These are phyloP conservation scores for Xestia c-nigrum DNA, from an alignment of 2,888 invertebrate genomes.

Conservation along the genomic window DNA sequence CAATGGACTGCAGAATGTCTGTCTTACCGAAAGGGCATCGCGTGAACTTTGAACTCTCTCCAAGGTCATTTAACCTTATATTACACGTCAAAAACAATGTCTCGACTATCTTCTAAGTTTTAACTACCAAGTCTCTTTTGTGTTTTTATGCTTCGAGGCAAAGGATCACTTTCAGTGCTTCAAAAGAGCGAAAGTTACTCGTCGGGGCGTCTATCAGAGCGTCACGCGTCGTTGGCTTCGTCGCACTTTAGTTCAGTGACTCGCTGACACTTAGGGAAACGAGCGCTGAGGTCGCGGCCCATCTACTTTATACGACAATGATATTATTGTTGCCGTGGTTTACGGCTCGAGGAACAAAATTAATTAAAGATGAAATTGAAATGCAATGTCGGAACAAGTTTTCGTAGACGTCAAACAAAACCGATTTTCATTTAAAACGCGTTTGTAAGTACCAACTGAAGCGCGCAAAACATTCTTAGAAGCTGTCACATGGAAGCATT, in stretches of 20 bases:
- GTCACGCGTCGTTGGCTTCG: slow-evolving; percentile 81
- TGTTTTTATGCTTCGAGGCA: slow-evolving; percentile 40
- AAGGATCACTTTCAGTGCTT: slow-evolving; percentile 58
- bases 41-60: slow-evolving; percentile 52
- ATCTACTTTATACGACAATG: slow-evolving; percentile 68
- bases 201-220: slow-evolving; percentile 73
- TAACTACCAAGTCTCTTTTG: slow-evolving; percentile 50
- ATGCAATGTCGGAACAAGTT: slow-evolving; percentile 25
- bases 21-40: slow-evolving; percentile 62
- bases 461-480: slow-evolving; percentile 29
- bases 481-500: slow-evolving; percentile 45
- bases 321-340: slow-evolving; percentile 57
- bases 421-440: slow-evolving; percentile 26
- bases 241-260: slow-evolving; percentile 74
- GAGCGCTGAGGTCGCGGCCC: slow-evolving; percentile 58
- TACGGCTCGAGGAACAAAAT: slow-evolving; percentile 44
- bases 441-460: slow-evolving; percentile 10
- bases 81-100: slow-evolving; percentile 43
- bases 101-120: slow-evolving; percentile 51
- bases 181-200: slow-evolving; percentile 62
- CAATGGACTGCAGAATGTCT: slow-evolving; percentile 61
- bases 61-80: slow-evolving; percentile 45
- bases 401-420: slow-evolving; percentile 24
- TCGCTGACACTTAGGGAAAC: slow-evolving; percentile 71
- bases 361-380: slow-evolving; percentile 45